Evolutionary conservation across 1,140 invertebrate genomes (phyloP), one percentile per base, ranked within the genome.

Genomic region (Vanessa tameamea): DNA sequence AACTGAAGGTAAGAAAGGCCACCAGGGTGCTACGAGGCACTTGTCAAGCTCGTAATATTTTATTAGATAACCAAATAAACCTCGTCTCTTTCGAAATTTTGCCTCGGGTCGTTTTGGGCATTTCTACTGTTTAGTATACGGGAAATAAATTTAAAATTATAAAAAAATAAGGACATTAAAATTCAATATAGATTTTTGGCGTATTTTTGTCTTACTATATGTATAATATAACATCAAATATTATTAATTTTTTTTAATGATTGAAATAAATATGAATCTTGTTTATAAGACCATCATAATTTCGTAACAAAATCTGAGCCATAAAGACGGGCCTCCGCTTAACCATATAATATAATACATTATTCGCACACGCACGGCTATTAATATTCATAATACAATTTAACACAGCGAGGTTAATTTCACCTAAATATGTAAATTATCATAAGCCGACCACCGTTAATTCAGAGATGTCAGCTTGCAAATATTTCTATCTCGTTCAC

Each of bases 321-420:
- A 88, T 89, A 88, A 89, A 86, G 83, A 84, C 74, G 78, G 75
- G 71, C 68, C 80, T 82, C 73, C 76, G 84, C 78, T 73, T 75
- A 81, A 69, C 76, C 83, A 82, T 82, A 85, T 87, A 85, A 87
- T 83, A 87, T 86, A 87, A 87, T 80, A 86, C 80, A 82, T 85
- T 85, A 81, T 76, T 77, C 82, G 74, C 82, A 80, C 80, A 87
- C 86, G 78, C 83, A 84, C 77, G 69, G 67, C 90, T 87, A 92
- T 92, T 92, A 92, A 92, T 92, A 92, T 92, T 92, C 91, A 92
- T 92, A 91, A 92, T 92, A 91, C 87, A 92, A 92, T 92, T 91
- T 92, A 91, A 89, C 89, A 86, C 77, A 82, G 73, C 87, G 88
- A 90, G 89, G 89, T 91, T 92, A 92, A 92, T 91, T 91, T 91